Percentiles rank a stretch among this genome's conserved stretches.
These are phyloP conservation scores for Phataginus tricuspis DNA, from an alignment of 2,797 vertebrate species.

Conservation along the genomic window DNA sequence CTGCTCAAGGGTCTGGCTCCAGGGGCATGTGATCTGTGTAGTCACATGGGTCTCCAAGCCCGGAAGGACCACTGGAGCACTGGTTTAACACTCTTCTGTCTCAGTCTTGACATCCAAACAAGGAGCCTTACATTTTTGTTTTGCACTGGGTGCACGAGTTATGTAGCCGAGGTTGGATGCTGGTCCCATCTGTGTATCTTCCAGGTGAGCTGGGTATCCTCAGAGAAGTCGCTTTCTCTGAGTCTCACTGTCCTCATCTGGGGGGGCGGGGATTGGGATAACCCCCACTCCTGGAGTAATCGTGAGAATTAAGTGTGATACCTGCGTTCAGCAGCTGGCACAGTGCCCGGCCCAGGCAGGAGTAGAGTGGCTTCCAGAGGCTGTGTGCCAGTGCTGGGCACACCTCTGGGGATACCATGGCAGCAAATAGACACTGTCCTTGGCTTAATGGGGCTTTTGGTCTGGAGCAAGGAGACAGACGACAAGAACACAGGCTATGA, in stretches of 20 bases:
- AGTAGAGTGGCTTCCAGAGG: neutral
- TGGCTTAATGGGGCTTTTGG: neutral
- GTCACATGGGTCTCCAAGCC: neutral
- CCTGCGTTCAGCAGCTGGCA: too few relatives aligned
- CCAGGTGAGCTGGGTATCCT: neutral
- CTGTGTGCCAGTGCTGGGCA: neutral
- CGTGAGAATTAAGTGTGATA: neutral
- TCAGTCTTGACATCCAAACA: neutral
- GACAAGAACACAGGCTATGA: neutral
- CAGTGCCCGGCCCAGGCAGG: neutral
- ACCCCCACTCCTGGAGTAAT: neutral
- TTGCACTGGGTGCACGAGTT: neutral
- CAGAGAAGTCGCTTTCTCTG: neutral
- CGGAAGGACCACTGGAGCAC: neutral
- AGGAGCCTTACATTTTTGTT: neutral
- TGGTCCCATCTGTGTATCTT: too few relatives aligned
- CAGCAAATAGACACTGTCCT: neutral
- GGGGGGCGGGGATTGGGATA: too few relatives aligned
- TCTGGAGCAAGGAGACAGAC: neutral
- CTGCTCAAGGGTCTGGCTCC: neutral
- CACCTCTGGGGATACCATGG: neutral
- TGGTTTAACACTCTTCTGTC: neutral
- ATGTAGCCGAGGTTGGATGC: neutral
- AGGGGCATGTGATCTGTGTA: rapidly evolving
- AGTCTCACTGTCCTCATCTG: neutral